Evolutionary conservation across 2,888 invertebrate species (phyloP).

Genomic region (Spialia ferax): DNA sequence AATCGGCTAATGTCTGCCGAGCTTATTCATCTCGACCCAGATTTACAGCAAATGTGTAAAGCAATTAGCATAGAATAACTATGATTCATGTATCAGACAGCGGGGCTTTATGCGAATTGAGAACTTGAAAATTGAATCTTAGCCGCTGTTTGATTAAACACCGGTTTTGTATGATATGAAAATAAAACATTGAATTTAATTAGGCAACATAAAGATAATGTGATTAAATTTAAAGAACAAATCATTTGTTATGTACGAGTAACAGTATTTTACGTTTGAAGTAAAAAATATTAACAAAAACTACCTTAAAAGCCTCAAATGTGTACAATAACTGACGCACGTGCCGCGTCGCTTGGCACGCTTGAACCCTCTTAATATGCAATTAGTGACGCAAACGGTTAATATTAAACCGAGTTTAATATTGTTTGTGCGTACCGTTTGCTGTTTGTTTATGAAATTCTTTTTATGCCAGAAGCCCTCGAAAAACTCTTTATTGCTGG

Average conservation of each 20-base stretch:
- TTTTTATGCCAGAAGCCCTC: constrained; percentile 2
- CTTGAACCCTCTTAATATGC: constrained; percentile 23
- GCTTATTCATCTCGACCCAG: constrained; percentile 34
- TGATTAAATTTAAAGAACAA: too few species aligned
- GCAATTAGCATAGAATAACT: constrained; percentile 31
- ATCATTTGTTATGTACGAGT: too few species aligned
- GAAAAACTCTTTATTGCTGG: not conserved
- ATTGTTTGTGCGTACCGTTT: constrained; percentile 10
- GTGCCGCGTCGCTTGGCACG: constrained; percentile 4
- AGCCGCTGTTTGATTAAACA: not conserved
- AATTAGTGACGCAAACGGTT: constrained; percentile 28
- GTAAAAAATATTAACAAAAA: too few species aligned
- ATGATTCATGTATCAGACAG: constrained; percentile 21
- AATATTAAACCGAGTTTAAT: constrained; percentile 25
- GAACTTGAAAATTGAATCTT: constrained; percentile 9
- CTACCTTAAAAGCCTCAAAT: not conserved
- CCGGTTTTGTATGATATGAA: too few species aligned
- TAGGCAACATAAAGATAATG: too few species aligned
- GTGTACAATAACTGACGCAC: constrained; percentile 1
- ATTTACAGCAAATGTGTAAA: constrained; percentile 23
- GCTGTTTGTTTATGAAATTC: constrained; percentile 4
- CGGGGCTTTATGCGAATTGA: not conserved
- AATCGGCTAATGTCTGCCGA: constrained; percentile 12
- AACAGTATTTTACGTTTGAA: too few species aligned
- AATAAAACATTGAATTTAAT: too few species aligned